Evolutionary conservation across 2,888 invertebrate species (phyloP), one percentile per base, ranked within the genome.

Genomic region (Apamea sordens): DNA sequence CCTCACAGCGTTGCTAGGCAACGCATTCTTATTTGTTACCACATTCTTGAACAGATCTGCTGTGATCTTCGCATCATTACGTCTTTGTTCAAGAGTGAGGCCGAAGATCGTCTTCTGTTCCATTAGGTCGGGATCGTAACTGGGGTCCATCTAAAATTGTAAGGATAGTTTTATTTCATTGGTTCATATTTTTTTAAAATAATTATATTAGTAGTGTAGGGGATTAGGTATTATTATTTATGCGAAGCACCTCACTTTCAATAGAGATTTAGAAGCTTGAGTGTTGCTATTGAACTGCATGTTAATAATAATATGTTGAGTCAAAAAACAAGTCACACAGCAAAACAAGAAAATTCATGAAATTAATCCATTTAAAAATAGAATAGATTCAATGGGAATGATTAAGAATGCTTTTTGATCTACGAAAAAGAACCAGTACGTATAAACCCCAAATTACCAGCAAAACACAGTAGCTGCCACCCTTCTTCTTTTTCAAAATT

Each of bases 401-500:
- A 28, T 68, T 28, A 69, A 28, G 63, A 63, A 32, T 32, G 10
- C 32, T 32, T 32, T 36, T 36, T 64, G 11, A 28, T 61, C 5
- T 74, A 36, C 32, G 4, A 32, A 59, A 24, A 73, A 63, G 4
- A 28, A 50, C 6, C 98, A 99, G 86, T 64, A 24, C 11, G 2
- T 64, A 21, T 18, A 68, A 24, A 32, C 28, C 6, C 13, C 5
- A 53, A 65, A 28, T 74, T 71, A 97, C 98, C 97, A 98, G 98
- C 63, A 99, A 96, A 36, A 99, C 97, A 91, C 99, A 99, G 93
- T 99, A 99, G 71, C 96, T 97, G 24, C 99, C 99, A 82, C 98
- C 98, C 94, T 99, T 99, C 97, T 99, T 99, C 95, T 99, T 99
- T 92, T 98, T 98, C 65, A 99, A 95, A 53, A 99, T 96, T 82